Percentiles rank a stretch among this genome's conserved stretches.
Evolutionary conservation across 2,113 vertebrate species (phyloP).

Genomic region (Neolamprologus longior): DNA sequence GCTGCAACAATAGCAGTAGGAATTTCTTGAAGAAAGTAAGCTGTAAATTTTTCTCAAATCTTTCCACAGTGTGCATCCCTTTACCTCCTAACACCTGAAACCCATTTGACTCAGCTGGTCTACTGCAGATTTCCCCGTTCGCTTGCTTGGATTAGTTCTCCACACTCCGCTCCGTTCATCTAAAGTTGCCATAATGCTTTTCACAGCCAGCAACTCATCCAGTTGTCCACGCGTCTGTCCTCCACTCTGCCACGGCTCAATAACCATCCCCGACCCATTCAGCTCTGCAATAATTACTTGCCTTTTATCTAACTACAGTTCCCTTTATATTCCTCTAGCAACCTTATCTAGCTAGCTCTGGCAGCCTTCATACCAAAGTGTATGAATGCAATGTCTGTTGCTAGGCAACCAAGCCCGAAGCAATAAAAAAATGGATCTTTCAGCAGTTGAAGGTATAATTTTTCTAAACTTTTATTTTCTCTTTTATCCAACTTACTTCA

Average conservation of each 20-base stretch:
- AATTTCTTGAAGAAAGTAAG: background rate
- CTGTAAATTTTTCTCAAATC: background rate
- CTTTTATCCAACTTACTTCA: background rate
- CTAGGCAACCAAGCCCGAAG: background rate
- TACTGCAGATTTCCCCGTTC: background rate
- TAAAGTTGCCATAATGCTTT: background rate
- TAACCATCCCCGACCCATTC: background rate
- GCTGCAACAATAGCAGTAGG: background rate
- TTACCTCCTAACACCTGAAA: background rate
- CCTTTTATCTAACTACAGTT: background rate
- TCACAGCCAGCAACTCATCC: background rate
- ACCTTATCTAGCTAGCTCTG: background rate
- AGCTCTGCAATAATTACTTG: background rate
- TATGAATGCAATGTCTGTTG: background rate
- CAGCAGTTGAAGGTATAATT: background rate
- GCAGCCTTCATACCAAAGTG: background rate
- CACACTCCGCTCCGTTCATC: background rate
- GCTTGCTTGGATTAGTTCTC: background rate
- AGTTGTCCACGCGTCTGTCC: fast-evolving
- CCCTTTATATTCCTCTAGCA: background rate
- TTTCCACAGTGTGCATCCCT: background rate
- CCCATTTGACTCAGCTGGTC: background rate
- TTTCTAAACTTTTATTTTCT: background rate
- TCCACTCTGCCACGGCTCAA: background rate
- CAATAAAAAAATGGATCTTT: background rate